These are phyloP conservation scores for Trimorus sp. DNA, from an alignment of 2,888 invertebrate genomes.

Conservation along the genomic window DNA sequence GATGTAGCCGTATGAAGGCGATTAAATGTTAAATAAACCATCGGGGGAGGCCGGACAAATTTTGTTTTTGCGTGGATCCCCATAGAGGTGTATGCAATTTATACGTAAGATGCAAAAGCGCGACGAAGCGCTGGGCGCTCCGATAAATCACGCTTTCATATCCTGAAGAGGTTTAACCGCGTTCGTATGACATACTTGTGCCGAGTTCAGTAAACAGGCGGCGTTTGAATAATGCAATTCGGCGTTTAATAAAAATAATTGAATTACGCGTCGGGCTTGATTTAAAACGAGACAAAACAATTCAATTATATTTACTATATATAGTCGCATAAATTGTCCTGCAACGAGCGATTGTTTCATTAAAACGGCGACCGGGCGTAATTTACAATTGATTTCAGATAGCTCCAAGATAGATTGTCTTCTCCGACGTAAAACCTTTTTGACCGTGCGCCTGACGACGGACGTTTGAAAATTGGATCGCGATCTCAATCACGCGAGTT, in stretches of 20 bases:
- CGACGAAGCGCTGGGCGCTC: slow-evolving; percentile 48
- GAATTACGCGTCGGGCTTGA: slow-evolving; percentile 32
- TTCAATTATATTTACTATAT: slow-evolving; percentile 38
- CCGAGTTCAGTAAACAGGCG: slow-evolving; percentile 56
- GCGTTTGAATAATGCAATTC: slow-evolving; percentile 31
- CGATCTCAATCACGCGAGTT: slow-evolving; percentile 14
- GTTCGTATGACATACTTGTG: slow-evolving; percentile 62
- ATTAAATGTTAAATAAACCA: not conserved
- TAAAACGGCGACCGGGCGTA: slow-evolving; percentile 1
- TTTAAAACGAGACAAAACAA: slow-evolving; percentile 24
- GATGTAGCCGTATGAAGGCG: not conserved
- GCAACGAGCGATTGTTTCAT: slow-evolving; percentile 23
- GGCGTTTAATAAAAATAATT: slow-evolving; percentile 50
- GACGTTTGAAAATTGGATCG: slow-evolving; percentile 20
- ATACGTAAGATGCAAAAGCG: slow-evolving; percentile 50
- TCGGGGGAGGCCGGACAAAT: not conserved
- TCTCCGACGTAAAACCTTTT: not conserved
- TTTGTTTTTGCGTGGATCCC: not conserved
- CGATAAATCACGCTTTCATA: slow-evolving; percentile 66
- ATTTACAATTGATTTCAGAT: slow-evolving; percentile 25
- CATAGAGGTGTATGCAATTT: slow-evolving; percentile 27
- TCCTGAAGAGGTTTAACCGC: slow-evolving; percentile 65
- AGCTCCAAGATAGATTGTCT: not conserved
- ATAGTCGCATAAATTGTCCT: slow-evolving; percentile 17
- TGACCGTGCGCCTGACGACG: slow-evolving; percentile 1